Evolutionary conservation across 2,797 vertebrate genomes (phyloP).

Genomic region (Gymnoscopelus braueri): DNA sequence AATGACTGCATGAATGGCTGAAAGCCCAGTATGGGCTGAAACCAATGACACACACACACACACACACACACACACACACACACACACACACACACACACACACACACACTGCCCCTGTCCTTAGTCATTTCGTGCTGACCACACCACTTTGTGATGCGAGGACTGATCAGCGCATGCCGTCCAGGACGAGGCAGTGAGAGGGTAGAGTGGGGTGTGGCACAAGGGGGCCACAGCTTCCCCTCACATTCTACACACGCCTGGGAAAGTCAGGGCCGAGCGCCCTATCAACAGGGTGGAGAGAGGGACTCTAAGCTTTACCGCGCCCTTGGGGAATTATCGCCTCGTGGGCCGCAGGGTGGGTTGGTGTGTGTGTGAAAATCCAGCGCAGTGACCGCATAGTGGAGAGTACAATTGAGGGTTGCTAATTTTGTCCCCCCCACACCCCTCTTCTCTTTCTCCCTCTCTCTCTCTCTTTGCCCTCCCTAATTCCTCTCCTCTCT

Average conservation of each 20-base stretch:
- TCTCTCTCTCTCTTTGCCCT: constrained; percentile 20
- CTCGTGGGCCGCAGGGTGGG: constrained; percentile 22
- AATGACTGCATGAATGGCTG: no score
- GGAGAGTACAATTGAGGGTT: constrained; percentile 18
- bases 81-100: constrained; percentile 1
- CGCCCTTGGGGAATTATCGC: constrained; percentile 45
- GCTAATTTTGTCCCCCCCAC: constrained; percentile 47
- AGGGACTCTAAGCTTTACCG: constrained; percentile 36
- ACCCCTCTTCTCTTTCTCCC: neutral
- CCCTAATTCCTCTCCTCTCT: constrained; percentile 26
- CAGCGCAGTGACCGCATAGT: constrained; percentile 32
- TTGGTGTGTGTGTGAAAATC: constrained; percentile 24
- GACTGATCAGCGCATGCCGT: constrained; percentile 24
- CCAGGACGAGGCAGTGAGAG: constrained; percentile 7
- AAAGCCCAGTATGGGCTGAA: no score
- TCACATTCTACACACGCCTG: constrained; percentile 64
- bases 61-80: no score
- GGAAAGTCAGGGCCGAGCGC: constrained; percentile 50
- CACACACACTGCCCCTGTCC: constrained; percentile 39
- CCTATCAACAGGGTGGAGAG: constrained; percentile 33
- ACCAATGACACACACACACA: no score
- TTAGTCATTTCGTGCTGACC: constrained; percentile 64
- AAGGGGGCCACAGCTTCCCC: constrained; percentile 29
- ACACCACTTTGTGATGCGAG: constrained; percentile 42
- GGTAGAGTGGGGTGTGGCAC: constrained; percentile 49